Base-by-base conservation (phyloP, 2,113 vertebrate species). In the Girardinichthys multiradiatus region DNA sequence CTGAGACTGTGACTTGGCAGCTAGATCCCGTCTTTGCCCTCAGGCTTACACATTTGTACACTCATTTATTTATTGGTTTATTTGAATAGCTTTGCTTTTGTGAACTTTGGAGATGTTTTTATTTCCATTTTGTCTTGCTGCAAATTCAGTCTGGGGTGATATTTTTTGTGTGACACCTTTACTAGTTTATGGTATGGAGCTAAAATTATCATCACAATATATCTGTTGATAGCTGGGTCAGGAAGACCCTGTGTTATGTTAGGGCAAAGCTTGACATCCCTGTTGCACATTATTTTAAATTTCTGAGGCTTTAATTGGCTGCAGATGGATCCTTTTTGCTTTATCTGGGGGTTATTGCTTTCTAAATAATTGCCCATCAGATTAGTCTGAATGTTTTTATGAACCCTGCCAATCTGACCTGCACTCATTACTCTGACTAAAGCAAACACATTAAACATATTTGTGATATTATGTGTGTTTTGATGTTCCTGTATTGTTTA, bases 331-430 rank as follows among this genome's bases (percentile, higher is more conserved):
- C 65, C 73, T 85, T 86, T 89, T 75, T 86, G 87, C 81, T 90
- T 92, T 88, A 91, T 92, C 80, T 73, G 70, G 64, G 83, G 90
- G 86, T 91, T 90, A 91, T 92, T 87, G 83, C 87, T 91, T 92
- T 91, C 82, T 89, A 92, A 92, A 91, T 92, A 87, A 92, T 90
- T 89, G 88, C 83, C 90, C 80, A 79, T 74, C 80, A 77, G 80
- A 85, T 91, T 83, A 51, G 76, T 86, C 83, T 85, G 72, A 77
- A 87, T 82, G 70, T 82, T 90, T 79, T 83, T 77, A 86, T 73
- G 84, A 83, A 82, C 80, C 70, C 83, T 83, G 86, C 76, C 83
- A 79, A 67, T 90, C 81, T 92, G 92, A 92, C 85, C 88, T 80
- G 70, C 28, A 31, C 84, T 88, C 80, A 66, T 82, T 79, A 81